A percentile compares a stretch with the other conserved stretches of the same genome.
Conservation (phyloP, 2,113 vertebrate species). For the Guaruba guarouba region DNA sequence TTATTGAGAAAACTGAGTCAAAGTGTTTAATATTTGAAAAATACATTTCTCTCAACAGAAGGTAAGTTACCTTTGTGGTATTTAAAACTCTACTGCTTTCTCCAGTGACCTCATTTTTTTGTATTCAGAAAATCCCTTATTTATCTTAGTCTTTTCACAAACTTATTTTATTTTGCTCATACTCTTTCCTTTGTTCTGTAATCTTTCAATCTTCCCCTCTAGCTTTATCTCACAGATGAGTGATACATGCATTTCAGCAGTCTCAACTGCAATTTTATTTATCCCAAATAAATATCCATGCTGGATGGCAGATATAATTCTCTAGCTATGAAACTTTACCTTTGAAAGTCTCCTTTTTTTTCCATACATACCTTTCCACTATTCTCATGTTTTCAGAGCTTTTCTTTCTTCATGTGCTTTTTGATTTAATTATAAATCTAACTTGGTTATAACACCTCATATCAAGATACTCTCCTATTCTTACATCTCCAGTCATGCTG, state of each 20-base stretch:
- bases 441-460: neutral
- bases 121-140: constrained; percentile 12
- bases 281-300: neutral
- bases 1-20: neutral
- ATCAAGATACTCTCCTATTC: neutral
- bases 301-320: constrained; percentile 6
- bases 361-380: neutral
- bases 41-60: neutral
- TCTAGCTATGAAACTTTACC: neutral
- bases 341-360: constrained; percentile 16
- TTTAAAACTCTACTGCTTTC: neutral
- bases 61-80: neutral
- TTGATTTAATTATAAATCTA: neutral
- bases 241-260: constrained; percentile 31
- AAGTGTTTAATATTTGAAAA: neutral
- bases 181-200: constrained; percentile 15
- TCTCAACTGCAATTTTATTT: constrained; percentile 31
- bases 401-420: neutral
- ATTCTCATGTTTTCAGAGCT: neutral
- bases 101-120: constrained; percentile 10
- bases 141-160: neutral
- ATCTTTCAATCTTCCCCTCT: constrained; percentile 30
- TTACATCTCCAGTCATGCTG: neutral
- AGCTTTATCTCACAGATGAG: constrained; percentile 9
- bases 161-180: neutral